phyloP scores from a whole-genome alignment of 2,888 invertebrate genomes.

The Stramonita haemastoma region DNA sequence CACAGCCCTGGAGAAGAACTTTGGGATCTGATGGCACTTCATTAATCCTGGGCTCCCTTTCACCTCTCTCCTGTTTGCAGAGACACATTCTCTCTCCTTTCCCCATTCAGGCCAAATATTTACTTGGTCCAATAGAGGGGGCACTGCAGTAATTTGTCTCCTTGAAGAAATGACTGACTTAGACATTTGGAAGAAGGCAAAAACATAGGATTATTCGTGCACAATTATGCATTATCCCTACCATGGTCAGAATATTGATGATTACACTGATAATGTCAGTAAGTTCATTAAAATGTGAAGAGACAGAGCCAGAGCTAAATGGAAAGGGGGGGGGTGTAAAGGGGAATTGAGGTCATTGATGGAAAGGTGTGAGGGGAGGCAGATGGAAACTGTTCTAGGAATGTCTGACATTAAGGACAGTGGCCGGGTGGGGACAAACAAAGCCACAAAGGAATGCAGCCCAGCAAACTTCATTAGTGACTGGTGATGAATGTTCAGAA shows the following conservation, averaged over 20 bases:
- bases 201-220: conserved; percentile 35
- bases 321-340: not conserved
- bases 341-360: not conserved
- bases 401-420: not conserved
- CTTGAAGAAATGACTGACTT: conserved; percentile 39
- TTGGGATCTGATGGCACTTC: conserved; percentile 31
- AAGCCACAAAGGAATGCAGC: conserved; percentile 23
- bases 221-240: conserved; percentile 17
- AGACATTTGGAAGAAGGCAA: conserved; percentile 30
- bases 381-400: not conserved
- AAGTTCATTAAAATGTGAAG: not conserved
- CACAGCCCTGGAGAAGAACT: not conserved
- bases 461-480: conserved; percentile 29
- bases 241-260: conserved; percentile 27
- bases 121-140: conserved; percentile 17
- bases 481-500: conserved; percentile 38
- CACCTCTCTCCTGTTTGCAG: not conserved
- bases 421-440: not conserved
- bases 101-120: conserved; percentile 32
- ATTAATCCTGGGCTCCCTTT: not conserved
- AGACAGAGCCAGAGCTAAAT: not conserved
- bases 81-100: conserved; percentile 18
- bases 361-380: not conserved
- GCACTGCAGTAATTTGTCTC: conserved; percentile 12
- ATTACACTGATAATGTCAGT: conserved; percentile 25